Percentiles rank a stretch among this genome's conserved stretches.
Evolutionary conservation across 1,140 invertebrate species (phyloP).

Genomic region (Globodera rostochiensis): DNA sequence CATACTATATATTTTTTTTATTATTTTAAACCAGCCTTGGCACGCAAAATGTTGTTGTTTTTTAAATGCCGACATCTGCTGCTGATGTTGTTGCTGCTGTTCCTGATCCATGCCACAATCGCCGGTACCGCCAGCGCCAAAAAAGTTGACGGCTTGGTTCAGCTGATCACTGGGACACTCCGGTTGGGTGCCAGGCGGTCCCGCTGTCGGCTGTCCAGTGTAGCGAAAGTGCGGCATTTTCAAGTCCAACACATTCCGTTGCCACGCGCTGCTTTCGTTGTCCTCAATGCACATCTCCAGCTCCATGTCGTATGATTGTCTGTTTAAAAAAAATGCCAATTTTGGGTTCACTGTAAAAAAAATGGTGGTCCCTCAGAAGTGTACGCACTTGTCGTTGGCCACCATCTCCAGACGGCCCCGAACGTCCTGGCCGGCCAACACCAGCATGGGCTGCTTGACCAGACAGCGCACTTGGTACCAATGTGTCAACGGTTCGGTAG

Average conservation of each 20-base stretch:
- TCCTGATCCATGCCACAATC: conserved; percentile 15
- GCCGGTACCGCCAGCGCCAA: not conserved
- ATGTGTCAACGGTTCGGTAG: conserved; percentile 96
- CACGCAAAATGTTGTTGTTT: not conserved
- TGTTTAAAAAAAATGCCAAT: conserved; percentile 27
- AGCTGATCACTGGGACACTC: conserved; percentile 44
- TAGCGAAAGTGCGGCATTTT: conserved; percentile 96
- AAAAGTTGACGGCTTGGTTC: not conserved
- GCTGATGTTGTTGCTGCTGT: conserved; percentile 8
- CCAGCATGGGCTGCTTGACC: conserved; percentile 87
- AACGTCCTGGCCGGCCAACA: conserved; percentile 87
- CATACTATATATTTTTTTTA: not conserved
- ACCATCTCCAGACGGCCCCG: conserved; percentile 83
- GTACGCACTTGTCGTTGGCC: conserved; percentile 79
- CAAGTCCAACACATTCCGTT: conserved; percentile 84
- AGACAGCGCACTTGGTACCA: conserved; percentile 99
- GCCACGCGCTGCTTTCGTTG: conserved; percentile 23
- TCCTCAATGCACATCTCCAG: conserved; percentile 32
- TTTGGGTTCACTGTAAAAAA: not conserved
- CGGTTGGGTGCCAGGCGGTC: conserved; percentile 71
- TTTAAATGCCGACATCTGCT: not conserved
- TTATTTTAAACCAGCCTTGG: not conserved
- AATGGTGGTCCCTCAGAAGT: not conserved
- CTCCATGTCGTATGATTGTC: conserved; percentile 41
- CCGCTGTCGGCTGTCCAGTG: conserved; percentile 70